Conservation (phyloP, 2,797 vertebrate genomes). For the Eulemur rubriventer region DNA sequence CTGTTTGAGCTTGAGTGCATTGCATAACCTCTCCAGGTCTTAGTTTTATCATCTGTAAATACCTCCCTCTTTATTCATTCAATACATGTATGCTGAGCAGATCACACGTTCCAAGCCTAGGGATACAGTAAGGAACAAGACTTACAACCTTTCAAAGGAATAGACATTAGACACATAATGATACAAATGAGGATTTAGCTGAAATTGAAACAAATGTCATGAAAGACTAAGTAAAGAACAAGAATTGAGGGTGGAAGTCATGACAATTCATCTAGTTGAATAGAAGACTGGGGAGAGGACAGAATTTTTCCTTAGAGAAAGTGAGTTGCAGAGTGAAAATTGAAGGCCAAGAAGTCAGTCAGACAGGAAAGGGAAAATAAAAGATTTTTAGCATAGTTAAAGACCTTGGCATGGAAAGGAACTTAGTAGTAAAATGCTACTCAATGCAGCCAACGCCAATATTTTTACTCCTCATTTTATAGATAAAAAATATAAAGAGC, state of each 20-base stretch:
- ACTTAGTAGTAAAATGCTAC: not conserved
- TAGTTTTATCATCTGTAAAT: not conserved
- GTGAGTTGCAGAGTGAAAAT: not conserved
- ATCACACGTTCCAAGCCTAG: not conserved
- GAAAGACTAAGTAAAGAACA: not conserved
- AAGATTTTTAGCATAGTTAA: not conserved
- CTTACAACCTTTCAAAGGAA: not conserved
- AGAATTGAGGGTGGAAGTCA: not conserved
- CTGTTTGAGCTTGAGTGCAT: not conserved
- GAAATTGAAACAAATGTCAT: not conserved
- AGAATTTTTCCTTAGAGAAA: not conserved
- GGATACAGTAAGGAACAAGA: not conserved
- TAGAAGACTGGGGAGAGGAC: not conserved
- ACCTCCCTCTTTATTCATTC: not conserved
- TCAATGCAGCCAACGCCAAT: not conserved
- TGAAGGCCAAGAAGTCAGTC: not conserved
- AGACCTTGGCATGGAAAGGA: not conserved
- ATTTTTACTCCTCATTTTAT: not conserved
- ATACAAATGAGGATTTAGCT: not conserved
- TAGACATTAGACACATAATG: not conserved
- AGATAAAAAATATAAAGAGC: not conserved
- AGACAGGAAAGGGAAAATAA: not conserved
- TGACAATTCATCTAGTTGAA: not conserved
- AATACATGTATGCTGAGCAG: not conserved
- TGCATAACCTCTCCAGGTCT: not conserved